A percentile compares a stretch with the other conserved stretches of the same genome.
These are phyloP conservation scores for Actinia equina DNA, from an alignment of 64 coral and sea anemone genomes.

Conservation along the genomic window DNA sequence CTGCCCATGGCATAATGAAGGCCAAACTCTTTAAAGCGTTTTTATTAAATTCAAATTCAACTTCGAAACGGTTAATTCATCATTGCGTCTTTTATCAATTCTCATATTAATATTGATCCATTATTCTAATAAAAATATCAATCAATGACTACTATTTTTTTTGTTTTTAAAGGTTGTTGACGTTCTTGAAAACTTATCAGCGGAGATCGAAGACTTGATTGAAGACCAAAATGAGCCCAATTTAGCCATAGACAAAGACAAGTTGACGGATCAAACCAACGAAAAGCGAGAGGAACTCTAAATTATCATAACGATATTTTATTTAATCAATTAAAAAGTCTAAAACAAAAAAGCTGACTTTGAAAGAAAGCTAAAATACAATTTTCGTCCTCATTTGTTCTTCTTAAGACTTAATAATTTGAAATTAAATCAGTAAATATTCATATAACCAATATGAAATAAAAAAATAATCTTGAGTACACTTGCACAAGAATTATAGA, in stretches of 20 bases:
- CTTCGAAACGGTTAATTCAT: neutral
- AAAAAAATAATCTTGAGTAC: too few species aligned
- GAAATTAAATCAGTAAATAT: too few species aligned
- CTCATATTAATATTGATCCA: neutral
- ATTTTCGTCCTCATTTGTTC: too few species aligned
- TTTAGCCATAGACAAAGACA: neutral
- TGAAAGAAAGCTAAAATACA: neutral
- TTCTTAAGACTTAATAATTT: too few species aligned
- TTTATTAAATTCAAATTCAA: too few species aligned
- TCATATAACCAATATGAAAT: too few species aligned
- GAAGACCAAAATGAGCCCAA: slow-evolving; percentile 29
- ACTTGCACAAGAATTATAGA: too few species aligned
- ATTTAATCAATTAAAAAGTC: neutral
- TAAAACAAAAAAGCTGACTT: neutral
- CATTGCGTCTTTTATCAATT: too few species aligned
- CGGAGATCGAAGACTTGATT: slow-evolving; percentile 28
- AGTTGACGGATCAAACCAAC: neutral
- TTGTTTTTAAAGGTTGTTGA: neutral
- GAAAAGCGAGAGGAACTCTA: slow-evolving; percentile 19
- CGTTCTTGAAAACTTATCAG: slow-evolving; percentile 6
- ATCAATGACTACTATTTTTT: neutral
- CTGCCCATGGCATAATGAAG: too few species aligned
- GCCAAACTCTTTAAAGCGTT: too few species aligned
- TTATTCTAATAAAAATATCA: neutral
- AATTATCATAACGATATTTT: neutral